These are phyloP conservation scores for Ibycter americanus DNA, from an alignment of 2,797 vertebrate genomes.

Conservation along the genomic window DNA sequence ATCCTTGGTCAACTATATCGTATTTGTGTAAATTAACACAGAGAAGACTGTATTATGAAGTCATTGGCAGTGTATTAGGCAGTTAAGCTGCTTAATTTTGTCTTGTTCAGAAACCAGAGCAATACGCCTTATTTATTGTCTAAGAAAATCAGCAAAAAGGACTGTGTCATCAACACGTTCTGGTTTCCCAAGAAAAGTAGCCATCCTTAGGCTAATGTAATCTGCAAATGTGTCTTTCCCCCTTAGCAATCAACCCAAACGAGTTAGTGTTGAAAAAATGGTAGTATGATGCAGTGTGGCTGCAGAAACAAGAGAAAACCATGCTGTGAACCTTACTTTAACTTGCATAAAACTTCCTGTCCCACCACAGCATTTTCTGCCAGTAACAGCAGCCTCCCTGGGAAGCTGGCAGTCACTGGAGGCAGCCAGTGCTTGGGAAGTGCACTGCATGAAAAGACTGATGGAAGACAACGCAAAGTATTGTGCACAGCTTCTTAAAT, in stretches of 20 bases:
- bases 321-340: not conserved
- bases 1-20: not conserved
- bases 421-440: not conserved
- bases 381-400: not conserved
- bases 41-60: not conserved
- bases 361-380: not conserved
- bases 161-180: not conserved
- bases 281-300: not conserved
- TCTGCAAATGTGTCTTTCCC: not conserved
- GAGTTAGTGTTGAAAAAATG: not conserved
- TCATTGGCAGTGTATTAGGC: not conserved
- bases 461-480: not conserved
- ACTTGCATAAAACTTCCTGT: not conserved
- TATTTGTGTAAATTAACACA: not conserved
- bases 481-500: not conserved
- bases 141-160: not conserved
- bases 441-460: fast-evolving
- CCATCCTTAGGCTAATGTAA: not conserved
- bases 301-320: not conserved
- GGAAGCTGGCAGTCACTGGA: not conserved
- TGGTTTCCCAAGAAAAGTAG: not conserved
- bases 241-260: not conserved
- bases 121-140: not conserved
- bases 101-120: not conserved
- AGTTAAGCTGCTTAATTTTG: not conserved